phyloP scores from a whole-genome alignment of 1,140 invertebrate genomes.

The Oncopodura yosiiana region DNA sequence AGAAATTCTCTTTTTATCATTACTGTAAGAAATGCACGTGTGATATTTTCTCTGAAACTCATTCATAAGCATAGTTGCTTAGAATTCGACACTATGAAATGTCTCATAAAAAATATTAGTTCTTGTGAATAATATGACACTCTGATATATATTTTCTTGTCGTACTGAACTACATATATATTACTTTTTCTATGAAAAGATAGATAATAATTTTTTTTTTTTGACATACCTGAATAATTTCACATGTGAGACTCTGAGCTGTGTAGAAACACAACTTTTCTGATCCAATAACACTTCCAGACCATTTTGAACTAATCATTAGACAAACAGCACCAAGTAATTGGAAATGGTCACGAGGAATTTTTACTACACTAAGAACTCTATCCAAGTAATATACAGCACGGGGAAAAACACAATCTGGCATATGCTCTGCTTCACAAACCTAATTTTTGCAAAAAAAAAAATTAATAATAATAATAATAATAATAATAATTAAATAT shows the following conservation, averaged over 20 bases:
- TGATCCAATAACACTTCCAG: constrained; percentile 52
- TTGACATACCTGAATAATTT: constrained; percentile 77
- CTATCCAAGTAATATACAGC: constrained; percentile 87
- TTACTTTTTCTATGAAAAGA: too few relatives aligned
- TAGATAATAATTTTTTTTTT: too few relatives aligned
- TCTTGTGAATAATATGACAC: too few relatives aligned
- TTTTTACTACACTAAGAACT: constrained; percentile 68
- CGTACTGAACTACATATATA: too few relatives aligned
- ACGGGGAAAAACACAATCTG: constrained; percentile 82
- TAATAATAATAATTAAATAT: neutral
- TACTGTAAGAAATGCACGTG: too few relatives aligned
- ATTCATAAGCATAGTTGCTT: too few relatives aligned
- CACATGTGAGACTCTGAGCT: constrained; percentile 73
- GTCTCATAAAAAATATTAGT: too few relatives aligned
- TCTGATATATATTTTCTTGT: too few relatives aligned
- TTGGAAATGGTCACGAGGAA: constrained; percentile 74
- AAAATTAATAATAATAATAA: constrained; percentile 32
- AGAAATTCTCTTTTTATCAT: too few relatives aligned
- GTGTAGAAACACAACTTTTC: constrained; percentile 78
- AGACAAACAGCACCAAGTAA: constrained; percentile 78
- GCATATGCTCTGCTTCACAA: constrained; percentile 79
- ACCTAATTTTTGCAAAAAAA: constrained; percentile 69
- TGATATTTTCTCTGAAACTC: too few relatives aligned
- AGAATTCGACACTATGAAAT: too few relatives aligned
- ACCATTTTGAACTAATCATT: constrained; percentile 71